Evolutionary conservation across 2,113 vertebrate species (phyloP).

Genomic region (Catharus fuscescens): DNA sequence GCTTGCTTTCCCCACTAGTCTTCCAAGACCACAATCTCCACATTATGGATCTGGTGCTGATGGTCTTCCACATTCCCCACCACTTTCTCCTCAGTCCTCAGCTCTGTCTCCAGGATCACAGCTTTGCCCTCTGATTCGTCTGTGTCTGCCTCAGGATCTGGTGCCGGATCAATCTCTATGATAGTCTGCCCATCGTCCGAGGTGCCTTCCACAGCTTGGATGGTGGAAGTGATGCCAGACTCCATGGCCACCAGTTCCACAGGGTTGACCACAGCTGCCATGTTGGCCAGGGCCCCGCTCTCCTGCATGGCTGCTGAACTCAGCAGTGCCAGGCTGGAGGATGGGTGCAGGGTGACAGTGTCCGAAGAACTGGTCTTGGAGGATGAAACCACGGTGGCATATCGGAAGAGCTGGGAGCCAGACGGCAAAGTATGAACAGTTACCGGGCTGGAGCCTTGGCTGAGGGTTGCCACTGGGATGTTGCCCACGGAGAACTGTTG

Average conservation of each 20-base stretch:
- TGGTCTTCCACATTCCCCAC: conserved; percentile 81
- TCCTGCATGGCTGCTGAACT: conserved; percentile 86
- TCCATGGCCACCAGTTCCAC: conserved; percentile 91
- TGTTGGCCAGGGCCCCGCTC: conserved; percentile 78
- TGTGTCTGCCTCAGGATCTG: conserved; percentile 77
- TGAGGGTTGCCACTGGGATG: conserved; percentile 81
- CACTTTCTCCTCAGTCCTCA: conserved; percentile 84
- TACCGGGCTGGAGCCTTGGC: conserved; percentile 82
- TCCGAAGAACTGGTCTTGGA: conserved; percentile 80
- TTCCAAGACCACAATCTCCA: conserved; percentile 87
- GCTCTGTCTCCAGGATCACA: conserved; percentile 82
- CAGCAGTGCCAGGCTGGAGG: conserved; percentile 88
- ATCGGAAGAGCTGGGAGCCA: conserved; percentile 89
- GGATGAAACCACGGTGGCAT: conserved; percentile 83
- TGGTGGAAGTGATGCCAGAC: conserved; percentile 77
- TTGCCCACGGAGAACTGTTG: conserved; percentile 87
- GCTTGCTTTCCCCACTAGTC: conserved; percentile 68
- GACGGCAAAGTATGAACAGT: conserved; percentile 84
- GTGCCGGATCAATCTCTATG: conserved; percentile 89
- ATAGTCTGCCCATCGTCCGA: conserved; percentile 81
- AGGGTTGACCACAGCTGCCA: conserved; percentile 83
- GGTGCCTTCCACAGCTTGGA: conserved; percentile 81
- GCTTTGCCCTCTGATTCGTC: conserved; percentile 77
- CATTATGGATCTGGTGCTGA: conserved; percentile 84
- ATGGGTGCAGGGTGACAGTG: conserved; percentile 87